These are phyloP conservation scores for Choreutis nemorana DNA, from an alignment of 2,888 invertebrate species.

Conservation along the genomic window DNA sequence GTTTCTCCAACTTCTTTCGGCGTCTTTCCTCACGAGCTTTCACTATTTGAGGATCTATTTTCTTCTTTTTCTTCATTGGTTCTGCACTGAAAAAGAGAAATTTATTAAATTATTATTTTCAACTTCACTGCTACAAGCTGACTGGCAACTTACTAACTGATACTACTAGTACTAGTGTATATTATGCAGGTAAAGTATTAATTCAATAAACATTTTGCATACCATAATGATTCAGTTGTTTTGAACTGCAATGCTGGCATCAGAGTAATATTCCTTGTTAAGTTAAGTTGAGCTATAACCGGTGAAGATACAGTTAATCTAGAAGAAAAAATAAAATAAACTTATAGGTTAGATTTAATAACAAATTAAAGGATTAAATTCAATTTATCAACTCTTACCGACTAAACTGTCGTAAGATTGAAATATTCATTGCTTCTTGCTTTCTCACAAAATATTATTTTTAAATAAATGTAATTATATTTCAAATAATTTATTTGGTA, in stretches of 20 bases:
- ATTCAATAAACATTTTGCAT: conserved; percentile 12
- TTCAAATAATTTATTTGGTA: no score
- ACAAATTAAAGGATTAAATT: no score
- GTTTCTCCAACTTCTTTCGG: conserved; percentile 85
- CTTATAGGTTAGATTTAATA: conserved; percentile 1
- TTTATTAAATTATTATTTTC: no score
- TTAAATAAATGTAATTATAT: no score
- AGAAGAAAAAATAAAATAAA: conserved; percentile 14
- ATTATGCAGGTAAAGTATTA: neutral
- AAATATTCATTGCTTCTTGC: no score
- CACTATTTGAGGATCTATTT: conserved; percentile 80
- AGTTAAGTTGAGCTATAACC: conserved; percentile 20
- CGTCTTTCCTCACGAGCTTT: conserved; percentile 84
- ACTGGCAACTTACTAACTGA: neutral
- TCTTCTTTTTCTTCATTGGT: conserved; percentile 90
- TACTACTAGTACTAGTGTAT: neutral
- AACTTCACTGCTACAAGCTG: neutral
- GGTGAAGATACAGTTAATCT: conserved; percentile 36
- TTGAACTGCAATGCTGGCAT: conserved; percentile 37
- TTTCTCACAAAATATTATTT: conserved; percentile 30
- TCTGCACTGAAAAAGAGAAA: conserved; percentile 70
- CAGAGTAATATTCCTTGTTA: conserved; percentile 30
- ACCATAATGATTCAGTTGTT: conserved; percentile 51
- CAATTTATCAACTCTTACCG: conserved; percentile 23
- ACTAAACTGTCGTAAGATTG: conserved; percentile 40